Evolutionary conservation across 2,888 invertebrate genomes (phyloP).

Genomic region (Liposcelis brunnea): DNA sequence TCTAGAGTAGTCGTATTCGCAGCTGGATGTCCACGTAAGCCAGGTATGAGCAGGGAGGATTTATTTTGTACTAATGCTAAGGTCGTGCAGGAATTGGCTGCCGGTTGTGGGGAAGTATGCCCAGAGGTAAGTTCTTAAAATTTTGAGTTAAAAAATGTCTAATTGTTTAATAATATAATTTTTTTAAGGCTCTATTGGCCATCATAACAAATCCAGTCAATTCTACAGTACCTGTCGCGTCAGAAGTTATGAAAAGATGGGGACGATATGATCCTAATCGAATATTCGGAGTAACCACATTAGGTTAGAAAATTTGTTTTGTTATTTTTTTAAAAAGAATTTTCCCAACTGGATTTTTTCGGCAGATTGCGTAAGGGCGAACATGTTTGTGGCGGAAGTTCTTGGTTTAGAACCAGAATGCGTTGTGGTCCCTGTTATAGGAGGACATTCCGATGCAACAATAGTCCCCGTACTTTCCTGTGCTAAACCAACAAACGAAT

Average conservation of each 20-base stretch:
- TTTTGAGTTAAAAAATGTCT: background rate
- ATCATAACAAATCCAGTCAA: conserved; percentile 39
- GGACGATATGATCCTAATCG: conserved; percentile 42
- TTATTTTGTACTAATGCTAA: conserved; percentile 4
- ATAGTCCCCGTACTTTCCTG: conserved; percentile 63
- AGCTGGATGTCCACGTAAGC: conserved; percentile 10
- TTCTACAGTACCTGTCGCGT: conserved; percentile 49
- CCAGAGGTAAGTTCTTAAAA: conserved; percentile 11
- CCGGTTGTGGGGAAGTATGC: background rate
- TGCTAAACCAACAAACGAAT: conserved; percentile 35
- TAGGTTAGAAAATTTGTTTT: conserved; percentile 48
- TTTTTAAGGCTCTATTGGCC: conserved; percentile 28
- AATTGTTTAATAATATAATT: background rate
- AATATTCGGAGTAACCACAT: conserved; percentile 57
- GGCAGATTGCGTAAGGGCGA: no score
- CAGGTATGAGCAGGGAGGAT: no score
- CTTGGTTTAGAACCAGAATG: conserved; percentile 42
- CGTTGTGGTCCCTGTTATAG: conserved; percentile 55
- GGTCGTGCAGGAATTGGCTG: background rate
- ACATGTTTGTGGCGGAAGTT: conserved; percentile 51
- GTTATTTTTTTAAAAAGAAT: no score
- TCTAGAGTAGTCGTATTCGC: conserved; percentile 11
- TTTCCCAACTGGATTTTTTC: no score
- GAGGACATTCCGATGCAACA: conserved; percentile 58
- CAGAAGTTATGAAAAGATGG: conserved; percentile 44